Percentiles rank a stretch among this genome's conserved stretches.
These are phyloP conservation scores for Tragelaphus scriptus DNA, from an alignment of 2,113 vertebrate species.

Conservation along the genomic window DNA sequence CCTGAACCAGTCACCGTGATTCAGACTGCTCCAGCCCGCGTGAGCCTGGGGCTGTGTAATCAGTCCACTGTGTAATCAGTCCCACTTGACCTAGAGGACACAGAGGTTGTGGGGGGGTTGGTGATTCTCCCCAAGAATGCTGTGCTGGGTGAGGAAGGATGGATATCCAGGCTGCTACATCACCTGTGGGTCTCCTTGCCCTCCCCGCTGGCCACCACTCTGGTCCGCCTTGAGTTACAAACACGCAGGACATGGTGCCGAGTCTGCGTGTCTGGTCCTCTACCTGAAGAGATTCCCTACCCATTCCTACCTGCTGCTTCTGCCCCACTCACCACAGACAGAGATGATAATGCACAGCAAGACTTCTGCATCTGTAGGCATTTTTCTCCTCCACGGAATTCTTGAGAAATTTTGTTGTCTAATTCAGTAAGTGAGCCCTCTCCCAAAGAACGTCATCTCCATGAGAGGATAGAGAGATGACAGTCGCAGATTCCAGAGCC, in stretches of 20 bases:
- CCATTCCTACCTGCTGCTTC: not conserved
- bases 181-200: not conserved
- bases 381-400: not conserved
- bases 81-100: not conserved
- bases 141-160: not conserved
- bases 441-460: too few relatives aligned
- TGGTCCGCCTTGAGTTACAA: not conserved
- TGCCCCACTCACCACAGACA: not conserved
- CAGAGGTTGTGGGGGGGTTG: too few relatives aligned
- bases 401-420: not conserved
- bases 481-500: not conserved
- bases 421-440: not conserved
- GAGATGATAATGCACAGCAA: accelerated
- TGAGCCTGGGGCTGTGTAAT: not conserved
- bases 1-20: not conserved
- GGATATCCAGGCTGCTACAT: accelerated
- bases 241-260: accelerated
- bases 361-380: too few relatives aligned
- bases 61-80: not conserved
- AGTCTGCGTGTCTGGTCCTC: not conserved
- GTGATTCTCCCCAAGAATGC: not conserved
- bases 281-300: not conserved
- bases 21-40: accelerated
- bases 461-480: accelerated
- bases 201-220: not conserved